phyloP scores from a whole-genome alignment of 2,888 invertebrate genomes.

The Drosophila kanekoi region DNA sequence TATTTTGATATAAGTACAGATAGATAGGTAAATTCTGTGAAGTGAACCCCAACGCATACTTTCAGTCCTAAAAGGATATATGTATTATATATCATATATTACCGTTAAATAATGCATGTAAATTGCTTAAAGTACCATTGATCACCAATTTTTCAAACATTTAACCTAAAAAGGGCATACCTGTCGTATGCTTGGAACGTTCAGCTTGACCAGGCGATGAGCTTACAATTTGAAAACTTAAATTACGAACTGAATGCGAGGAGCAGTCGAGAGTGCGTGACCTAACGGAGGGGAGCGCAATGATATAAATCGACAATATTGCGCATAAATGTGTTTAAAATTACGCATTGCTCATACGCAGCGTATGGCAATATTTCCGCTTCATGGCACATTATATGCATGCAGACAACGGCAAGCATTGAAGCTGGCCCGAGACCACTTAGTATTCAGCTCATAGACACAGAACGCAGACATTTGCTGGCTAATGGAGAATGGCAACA shows the following conservation, averaged over 20 bases:
- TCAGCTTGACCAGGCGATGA: neutral
- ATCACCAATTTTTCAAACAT: neutral
- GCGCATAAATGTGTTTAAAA: conserved; percentile 77
- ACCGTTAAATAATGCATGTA: too few relatives aligned
- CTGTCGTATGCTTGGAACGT: neutral
- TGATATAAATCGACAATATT: conserved; percentile 71
- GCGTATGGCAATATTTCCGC: conserved; percentile 78
- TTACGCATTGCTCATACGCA: conserved; percentile 80
- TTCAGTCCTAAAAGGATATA: too few relatives aligned
- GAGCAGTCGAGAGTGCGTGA: conserved; percentile 47
- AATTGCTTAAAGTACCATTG: neutral
- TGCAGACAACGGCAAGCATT: conserved; percentile 23
- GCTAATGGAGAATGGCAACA: conserved; percentile 48
- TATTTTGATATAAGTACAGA: too few relatives aligned
- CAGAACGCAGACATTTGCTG: conserved; percentile 22
- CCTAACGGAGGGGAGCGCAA: conserved; percentile 30
- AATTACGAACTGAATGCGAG: conserved; percentile 31
- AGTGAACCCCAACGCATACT: too few relatives aligned
- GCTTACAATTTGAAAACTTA: conserved; percentile 34
- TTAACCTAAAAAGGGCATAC: conserved; percentile 8
- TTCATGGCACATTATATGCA: conserved; percentile 59
- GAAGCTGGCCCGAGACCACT: conserved; percentile 55
- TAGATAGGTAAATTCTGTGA: too few relatives aligned
- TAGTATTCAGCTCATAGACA: conserved; percentile 68
- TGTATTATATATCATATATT: too few relatives aligned